phyloP scores from a whole-genome alignment of 2,888 invertebrate species.

The Torymus tubicola region DNA sequence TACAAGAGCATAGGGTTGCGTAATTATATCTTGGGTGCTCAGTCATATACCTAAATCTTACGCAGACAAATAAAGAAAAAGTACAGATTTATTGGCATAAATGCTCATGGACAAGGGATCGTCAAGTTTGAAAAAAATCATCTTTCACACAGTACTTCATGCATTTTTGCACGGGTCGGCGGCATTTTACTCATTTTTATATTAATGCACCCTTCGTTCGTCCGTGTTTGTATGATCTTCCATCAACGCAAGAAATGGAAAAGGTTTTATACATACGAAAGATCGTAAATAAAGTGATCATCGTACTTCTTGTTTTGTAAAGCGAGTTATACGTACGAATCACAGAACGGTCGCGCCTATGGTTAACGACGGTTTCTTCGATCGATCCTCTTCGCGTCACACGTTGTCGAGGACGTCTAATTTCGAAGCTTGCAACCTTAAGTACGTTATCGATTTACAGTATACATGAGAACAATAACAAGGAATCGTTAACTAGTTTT shows the following conservation, averaged over 20 bases:
- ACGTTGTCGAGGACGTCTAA: constrained; percentile 7
- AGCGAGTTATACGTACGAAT: neutral
- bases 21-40: no score
- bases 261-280: neutral
- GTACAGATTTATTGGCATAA: constrained; percentile 7
- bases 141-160: no score
- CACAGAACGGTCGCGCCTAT: neutral
- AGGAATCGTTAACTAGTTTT: constrained; percentile 39
- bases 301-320: constrained; percentile 36
- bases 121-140: neutral
- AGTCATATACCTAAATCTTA: no score
- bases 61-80: no score
- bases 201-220: constrained; percentile 24
- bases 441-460: constrained; percentile 35
- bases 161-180: constrained; percentile 9
- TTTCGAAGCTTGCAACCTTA: constrained; percentile 40
- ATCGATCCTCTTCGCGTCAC: constrained; percentile 23
- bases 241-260: constrained; percentile 18
- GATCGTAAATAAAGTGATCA: constrained; percentile 29
- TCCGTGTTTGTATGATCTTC: neutral
- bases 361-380: constrained; percentile 25
- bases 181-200: constrained; percentile 26
- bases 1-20: no score
- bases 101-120: neutral
- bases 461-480: constrained; percentile 22